phyloP scores from a whole-genome alignment of 2,888 invertebrate genomes.

The Meiosimyza platycephala region DNA sequence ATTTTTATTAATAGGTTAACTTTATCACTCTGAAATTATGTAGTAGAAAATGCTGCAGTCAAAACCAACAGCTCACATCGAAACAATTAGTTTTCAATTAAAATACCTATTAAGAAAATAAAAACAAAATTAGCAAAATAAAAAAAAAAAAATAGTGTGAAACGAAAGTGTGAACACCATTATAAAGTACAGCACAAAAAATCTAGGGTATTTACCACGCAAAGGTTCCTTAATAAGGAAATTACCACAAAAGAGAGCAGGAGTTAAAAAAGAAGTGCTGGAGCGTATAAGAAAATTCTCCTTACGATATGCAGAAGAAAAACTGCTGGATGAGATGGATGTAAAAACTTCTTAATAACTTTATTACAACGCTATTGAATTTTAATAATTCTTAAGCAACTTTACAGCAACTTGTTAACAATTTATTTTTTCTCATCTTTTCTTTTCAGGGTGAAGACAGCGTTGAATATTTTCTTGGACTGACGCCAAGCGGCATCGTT shows the following conservation, averaged over 20 bases:
- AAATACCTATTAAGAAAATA: background rate
- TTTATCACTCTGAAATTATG: no score
- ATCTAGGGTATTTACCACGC: background rate
- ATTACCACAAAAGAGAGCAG: background rate
- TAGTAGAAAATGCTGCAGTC: no score
- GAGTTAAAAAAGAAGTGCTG: no score
- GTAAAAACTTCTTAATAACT: constrained; percentile 51
- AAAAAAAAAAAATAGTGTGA: background rate
- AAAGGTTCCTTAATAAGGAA: constrained; percentile 31
- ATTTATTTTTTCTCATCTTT: constrained; percentile 35
- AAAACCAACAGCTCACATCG: background rate
- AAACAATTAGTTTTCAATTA: constrained; percentile 33
- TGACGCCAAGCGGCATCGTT: constrained; percentile 95
- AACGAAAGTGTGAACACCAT: background rate
- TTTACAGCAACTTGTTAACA: constrained; percentile 33
- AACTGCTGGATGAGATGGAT: constrained; percentile 19
- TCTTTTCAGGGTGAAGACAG: constrained; percentile 89
- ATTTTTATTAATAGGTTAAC: no score
- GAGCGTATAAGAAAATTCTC: no score
- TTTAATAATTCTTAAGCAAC: constrained; percentile 40
- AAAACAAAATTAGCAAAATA: background rate
- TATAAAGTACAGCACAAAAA: constrained; percentile 10
- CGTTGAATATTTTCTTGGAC: constrained; percentile 94
- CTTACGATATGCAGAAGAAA: background rate
- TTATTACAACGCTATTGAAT: constrained; percentile 50